Evolutionary conservation across 2,797 vertebrate species (phyloP), one percentile per base, ranked within the genome.

Genomic region (Poeciliopsis gracilis): DNA sequence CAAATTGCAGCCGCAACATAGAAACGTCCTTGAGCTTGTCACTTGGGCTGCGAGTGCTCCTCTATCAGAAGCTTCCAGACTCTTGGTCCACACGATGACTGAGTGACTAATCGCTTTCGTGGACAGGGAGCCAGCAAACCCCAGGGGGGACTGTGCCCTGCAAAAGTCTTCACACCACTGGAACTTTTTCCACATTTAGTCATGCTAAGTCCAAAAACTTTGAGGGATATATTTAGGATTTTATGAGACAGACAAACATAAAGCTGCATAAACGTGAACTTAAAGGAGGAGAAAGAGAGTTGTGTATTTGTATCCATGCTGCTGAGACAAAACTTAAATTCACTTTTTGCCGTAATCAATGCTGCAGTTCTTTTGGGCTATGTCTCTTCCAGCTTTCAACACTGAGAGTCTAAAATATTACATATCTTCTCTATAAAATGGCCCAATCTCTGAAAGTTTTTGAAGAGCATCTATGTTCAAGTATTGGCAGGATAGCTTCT

Each of bases 11-110:
- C 80, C 76, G 71, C 80, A 53, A 80, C 79, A 81, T 45, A 76
- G 78, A 85, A 90, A 90, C 3, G 82, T 91, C 92, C 92, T 92
- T 91, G 90, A 90, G 86, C 85, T 87, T 90, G 88, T 92, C 88
- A 84, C 81, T 87, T 49, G 78, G 85, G 82, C 89, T 88, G 81
- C 28, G 16, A 88, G 85, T 73, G 5, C 72, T 91, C 74, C 84
- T 93, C 91, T 93, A 93, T 93, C 91, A 86, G 91, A 87, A 74
- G 91, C 87, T 90, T 84, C 87, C 93, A 94, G 94, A 90, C 89
- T 87, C 89, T 78, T 67, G 73, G 87, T 90, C 85, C 89, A 89
- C 86, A 91, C 66, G 30, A 86, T 82, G 91, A 84, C 83, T 86
- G 88, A 90, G 87, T 87, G 91, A 91, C 89, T 93, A 93, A 93